phyloP scores from a whole-genome alignment of 2,113 vertebrate genomes.

The Siniperca chuatsi region DNA sequence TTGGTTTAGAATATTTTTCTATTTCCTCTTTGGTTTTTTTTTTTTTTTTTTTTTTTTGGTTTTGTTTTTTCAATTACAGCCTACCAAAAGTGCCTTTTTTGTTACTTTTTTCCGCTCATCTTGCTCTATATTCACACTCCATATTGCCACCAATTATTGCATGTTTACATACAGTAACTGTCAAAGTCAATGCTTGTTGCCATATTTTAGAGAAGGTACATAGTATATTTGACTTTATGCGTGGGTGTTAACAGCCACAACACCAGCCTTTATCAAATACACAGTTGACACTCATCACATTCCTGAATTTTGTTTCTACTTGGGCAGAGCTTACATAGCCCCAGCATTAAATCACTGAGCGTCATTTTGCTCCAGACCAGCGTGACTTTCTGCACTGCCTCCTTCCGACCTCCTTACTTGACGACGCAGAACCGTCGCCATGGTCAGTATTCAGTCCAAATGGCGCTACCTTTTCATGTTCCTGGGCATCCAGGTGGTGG shows the following conservation, averaged over 20 bases:
- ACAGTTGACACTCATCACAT: slow-evolving; percentile 37
- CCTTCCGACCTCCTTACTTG: neutral
- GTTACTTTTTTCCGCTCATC: neutral
- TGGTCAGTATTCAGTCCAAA: slow-evolving; percentile 80
- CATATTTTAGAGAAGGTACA: slow-evolving; percentile 18
- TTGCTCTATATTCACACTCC: neutral
- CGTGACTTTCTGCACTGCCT: neutral
- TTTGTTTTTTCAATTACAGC: neutral
- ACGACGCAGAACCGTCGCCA: slow-evolving; percentile 38
- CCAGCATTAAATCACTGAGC: neutral
- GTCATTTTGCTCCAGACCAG: neutral
- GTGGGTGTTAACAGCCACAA: neutral
- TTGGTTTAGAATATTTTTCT: slow-evolving; percentile 30
- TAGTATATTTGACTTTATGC: neutral
- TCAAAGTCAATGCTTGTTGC: neutral
- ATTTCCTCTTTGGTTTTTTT: slow-evolving; percentile 24
- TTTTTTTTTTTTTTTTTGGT: neutral
- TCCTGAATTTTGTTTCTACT: neutral
- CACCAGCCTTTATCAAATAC: neutral
- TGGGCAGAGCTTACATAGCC: neutral
- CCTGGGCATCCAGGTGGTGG: slow-evolving; percentile 86
- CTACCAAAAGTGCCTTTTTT: slow-evolving; percentile 78
- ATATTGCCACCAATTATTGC: neutral
- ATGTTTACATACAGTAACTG: neutral
- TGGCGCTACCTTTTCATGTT: slow-evolving; percentile 85